Conservation (phyloP, 2,888 invertebrate genomes). For the Ctenicera cuprea region DNA sequence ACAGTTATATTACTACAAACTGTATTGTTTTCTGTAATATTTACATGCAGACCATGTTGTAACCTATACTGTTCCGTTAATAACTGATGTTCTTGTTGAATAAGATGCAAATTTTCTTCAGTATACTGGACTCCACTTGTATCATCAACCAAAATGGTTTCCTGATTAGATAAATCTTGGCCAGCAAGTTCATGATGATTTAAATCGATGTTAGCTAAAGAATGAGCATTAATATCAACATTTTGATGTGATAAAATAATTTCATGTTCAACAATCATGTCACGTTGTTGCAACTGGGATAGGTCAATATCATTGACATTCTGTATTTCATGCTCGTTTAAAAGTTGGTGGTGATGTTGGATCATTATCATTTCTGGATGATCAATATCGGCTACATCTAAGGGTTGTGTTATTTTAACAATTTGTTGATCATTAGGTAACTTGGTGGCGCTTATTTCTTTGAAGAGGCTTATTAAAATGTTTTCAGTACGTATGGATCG, state of each 20-base stretch:
- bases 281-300: conserved; percentile 63
- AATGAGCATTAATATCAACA: conserved; percentile 64
- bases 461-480: conserved; percentile 71
- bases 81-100: conserved; percentile 65
- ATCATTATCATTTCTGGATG: conserved; percentile 66
- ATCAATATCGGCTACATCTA: conserved; percentile 59
- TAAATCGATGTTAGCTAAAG: conserved; percentile 67
- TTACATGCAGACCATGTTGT: conserved; percentile 58
- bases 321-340: conserved; percentile 62
- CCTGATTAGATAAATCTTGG: conserved; percentile 67
- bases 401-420: conserved; percentile 52
- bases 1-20: conserved; percentile 23
- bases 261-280: conserved; percentile 66
- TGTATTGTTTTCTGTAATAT: conserved; percentile 3
- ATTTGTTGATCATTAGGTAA: conserved; percentile 55
- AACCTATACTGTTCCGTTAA: conserved; percentile 63
- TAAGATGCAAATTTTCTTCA: conserved; percentile 64
- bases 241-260: conserved; percentile 66
- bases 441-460: conserved; percentile 62
- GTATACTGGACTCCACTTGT: conserved; percentile 59
- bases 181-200: conserved; percentile 66
- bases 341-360: conserved; percentile 64
- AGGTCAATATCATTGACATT: conserved; percentile 67
- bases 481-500: conserved; percentile 75
- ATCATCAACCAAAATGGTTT: conserved; percentile 62